phyloP scores from a whole-genome alignment of 2,113 vertebrate genomes.

The Pithys albifrons region DNA sequence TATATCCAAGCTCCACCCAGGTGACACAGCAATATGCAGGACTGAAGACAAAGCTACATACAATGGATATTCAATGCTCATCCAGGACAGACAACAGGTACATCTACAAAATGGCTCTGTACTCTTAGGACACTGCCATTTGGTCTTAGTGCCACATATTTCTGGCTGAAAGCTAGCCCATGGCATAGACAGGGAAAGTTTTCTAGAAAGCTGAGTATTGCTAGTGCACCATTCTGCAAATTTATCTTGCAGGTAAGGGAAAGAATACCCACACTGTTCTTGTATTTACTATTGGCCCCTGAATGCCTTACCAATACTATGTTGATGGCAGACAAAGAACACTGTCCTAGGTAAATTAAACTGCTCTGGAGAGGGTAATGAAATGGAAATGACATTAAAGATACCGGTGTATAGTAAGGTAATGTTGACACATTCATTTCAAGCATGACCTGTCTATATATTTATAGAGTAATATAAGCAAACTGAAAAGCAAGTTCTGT shows the following conservation, averaged over 20 bases:
- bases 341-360: not conserved
- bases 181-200: not conserved
- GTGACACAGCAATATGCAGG: not conserved
- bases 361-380: conserved; percentile 29
- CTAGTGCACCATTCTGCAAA: not conserved
- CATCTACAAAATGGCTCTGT: not conserved
- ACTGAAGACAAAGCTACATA: not conserved
- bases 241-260: not conserved
- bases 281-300: not conserved
- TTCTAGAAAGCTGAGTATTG: not conserved
- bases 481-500: conserved; percentile 21
- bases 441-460: not conserved
- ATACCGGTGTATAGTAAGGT: not conserved
- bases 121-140: not conserved
- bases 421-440: not conserved
- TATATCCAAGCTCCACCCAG: not conserved
- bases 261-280: not conserved
- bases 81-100: not conserved
- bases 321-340: not conserved
- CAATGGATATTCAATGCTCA: not conserved
- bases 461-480: not conserved
- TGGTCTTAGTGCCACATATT: not conserved
- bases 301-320: not conserved
- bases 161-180: not conserved
- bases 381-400: conserved; percentile 45